Evolutionary conservation across 2,888 invertebrate genomes (phyloP).

Genomic region (Amphipyra tragopoginis): DNA sequence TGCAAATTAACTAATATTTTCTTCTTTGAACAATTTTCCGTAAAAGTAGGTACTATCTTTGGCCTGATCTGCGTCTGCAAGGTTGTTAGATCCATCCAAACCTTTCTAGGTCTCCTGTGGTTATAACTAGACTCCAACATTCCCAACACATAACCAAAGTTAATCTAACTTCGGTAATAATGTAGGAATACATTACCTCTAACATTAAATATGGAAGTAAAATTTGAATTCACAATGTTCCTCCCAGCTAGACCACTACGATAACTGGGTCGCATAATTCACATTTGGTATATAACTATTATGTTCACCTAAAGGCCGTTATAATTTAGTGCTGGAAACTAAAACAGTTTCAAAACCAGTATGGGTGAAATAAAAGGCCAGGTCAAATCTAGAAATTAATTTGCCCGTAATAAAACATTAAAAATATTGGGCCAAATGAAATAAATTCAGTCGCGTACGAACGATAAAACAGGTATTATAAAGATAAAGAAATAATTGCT

Average conservation of each 20-base stretch:
- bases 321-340: slow-evolving; percentile 31
- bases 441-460: slow-evolving; percentile 34
- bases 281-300: slow-evolving; percentile 37
- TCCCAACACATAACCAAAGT: slow-evolving; percentile 11
- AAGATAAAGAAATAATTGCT: slow-evolving; percentile 56
- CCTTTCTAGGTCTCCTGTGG: neutral
- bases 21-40: no score
- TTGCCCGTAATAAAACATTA: slow-evolving; percentile 33
- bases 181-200: slow-evolving; percentile 22
- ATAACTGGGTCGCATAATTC: slow-evolving; percentile 40
- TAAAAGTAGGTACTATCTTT: no score
- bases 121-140: slow-evolving; percentile 5
- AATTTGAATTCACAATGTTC: slow-evolving; percentile 45
- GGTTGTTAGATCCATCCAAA: no score
- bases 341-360: slow-evolving; percentile 22
- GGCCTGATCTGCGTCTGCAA: no score
- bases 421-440: slow-evolving; percentile 44
- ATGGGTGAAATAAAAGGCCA: slow-evolving; percentile 2
- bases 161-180: slow-evolving; percentile 46
- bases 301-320: slow-evolving; percentile 16
- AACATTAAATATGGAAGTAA: slow-evolving; percentile 40
- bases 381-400: slow-evolving; percentile 40
- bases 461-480: slow-evolving; percentile 49
- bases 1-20: neutral
- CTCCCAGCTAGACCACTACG: slow-evolving; percentile 15